These are phyloP conservation scores for Podilymbus podiceps DNA, from an alignment of 2,113 vertebrate genomes.

Conservation along the genomic window DNA sequence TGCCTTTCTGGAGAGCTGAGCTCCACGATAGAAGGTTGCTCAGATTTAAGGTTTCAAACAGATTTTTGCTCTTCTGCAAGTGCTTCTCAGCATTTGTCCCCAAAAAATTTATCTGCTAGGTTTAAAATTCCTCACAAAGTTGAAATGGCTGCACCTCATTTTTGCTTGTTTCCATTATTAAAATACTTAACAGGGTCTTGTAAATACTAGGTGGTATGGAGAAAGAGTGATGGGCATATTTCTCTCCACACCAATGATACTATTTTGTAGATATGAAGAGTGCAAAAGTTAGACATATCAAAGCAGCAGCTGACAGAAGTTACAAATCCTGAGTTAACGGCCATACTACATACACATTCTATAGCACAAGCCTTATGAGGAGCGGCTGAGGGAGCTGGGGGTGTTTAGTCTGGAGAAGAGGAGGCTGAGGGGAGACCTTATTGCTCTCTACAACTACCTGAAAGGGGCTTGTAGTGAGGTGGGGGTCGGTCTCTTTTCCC, in stretches of 20 bases:
- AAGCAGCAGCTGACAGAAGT: background rate
- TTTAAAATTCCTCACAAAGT: background rate
- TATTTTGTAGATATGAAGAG: background rate
- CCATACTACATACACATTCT: background rate
- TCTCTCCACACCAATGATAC: background rate
- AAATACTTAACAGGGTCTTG: background rate
- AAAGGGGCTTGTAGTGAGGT: too few species aligned
- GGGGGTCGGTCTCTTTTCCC: too few species aligned
- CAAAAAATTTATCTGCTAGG: background rate
- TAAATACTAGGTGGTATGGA: background rate
- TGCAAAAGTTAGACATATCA: background rate
- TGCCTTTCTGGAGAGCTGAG: constrained; percentile 32
- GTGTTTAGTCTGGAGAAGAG: too few species aligned
- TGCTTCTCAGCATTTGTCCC: background rate
- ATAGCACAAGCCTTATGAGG: too few species aligned
- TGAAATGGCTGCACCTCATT: background rate
- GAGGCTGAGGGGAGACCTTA: too few species aligned
- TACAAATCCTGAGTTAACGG: background rate
- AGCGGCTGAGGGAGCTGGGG: too few species aligned
- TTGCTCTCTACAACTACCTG: too few species aligned
- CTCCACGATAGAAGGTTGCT: constrained; percentile 6
- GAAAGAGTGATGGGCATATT: background rate
- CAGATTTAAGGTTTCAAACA: constrained; percentile 62
- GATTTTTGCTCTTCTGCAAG: background rate
- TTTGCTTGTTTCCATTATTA: background rate